Conservation (phyloP, 2,888 invertebrate genomes). For the Eutolmus rufibarbis region DNA sequence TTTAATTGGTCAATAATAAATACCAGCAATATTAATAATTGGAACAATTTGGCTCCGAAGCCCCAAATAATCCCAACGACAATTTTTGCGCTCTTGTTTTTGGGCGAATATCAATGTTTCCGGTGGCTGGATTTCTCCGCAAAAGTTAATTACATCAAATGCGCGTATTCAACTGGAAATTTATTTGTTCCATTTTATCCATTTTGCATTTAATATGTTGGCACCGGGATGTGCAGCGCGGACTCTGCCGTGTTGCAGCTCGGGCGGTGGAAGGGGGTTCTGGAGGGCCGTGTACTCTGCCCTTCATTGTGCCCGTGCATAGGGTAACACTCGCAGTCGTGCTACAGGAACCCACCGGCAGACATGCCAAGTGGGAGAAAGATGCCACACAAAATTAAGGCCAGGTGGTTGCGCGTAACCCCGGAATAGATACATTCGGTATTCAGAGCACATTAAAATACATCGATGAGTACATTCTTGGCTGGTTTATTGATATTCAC, state of each 20-base stretch:
- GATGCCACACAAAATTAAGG: conserved; percentile 2
- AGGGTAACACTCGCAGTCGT: not conserved
- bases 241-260: not conserved
- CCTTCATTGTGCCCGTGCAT: not conserved
- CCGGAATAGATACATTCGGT: not conserved
- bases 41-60: not conserved
- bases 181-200: conserved; percentile 29
- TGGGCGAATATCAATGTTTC: not conserved
- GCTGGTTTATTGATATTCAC: conserved; percentile 1
- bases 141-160: conserved; percentile 29
- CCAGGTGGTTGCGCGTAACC: not conserved
- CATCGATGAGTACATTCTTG: not conserved
- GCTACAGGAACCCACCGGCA: not conserved
- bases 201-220: conserved; percentile 18
- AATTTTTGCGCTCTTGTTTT: conserved; percentile 8
- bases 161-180: conserved; percentile 17
- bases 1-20: not conserved
- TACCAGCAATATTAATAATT: not conserved
- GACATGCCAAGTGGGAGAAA: not conserved
- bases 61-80: not conserved
- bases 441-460: conserved; percentile 10
- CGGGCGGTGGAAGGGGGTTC: not conserved
- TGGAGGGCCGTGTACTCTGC: not conserved
- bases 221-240: not conserved
- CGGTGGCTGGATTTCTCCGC: not conserved